Base-by-base conservation (phyloP, 1,140 invertebrate genomes). In the Leptestheria dahalacensis region DNA sequence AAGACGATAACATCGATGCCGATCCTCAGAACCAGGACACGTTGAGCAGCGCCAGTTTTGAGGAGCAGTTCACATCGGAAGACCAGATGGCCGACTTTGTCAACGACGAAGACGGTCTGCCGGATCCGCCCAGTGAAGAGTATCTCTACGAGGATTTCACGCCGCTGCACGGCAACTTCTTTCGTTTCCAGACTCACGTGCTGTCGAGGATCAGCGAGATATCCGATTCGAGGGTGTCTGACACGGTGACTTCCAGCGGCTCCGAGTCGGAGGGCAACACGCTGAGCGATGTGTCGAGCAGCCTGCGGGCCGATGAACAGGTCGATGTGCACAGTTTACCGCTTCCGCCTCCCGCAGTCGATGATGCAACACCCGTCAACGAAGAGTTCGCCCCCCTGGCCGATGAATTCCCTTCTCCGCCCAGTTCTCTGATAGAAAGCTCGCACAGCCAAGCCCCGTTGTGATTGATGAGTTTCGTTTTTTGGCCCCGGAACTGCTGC, bases 31-130 rank as follows among this genome's bases (percentile, higher is more conserved):
- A 54, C 15, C 61, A 62, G 57, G 61, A 62, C 46, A 62, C 61
- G 54, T 49, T 62, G 48, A 62, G 61, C 20, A 58, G 54, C 28
- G 58, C 61, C 2, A 62, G 61, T 41, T 21, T 62, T 21, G 61
- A 62, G 33, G 61, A 62, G 28, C 61, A 62, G 28, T 48, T 62
- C 12, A 54, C 57, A 0, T 60, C 58, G 9, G 58, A 60, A 49
- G 61, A 62, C 1, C 54, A 49, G n/a, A 49, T 62, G 15, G 46
- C 33, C 28, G 61, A 62, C 25, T 58, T 62, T 25, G 24, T 62
- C 25, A 47, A 58, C 55, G 61, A 62, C 25, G 61, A 57, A 3
- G 53, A 58, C 41, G 53, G 53, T 10, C 41, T 60, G 4, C 54
- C 61, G 9, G 56, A 62, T 46, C 55, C 54, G 26, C 24, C 46